These are phyloP conservation scores for Littorina saxatilis DNA, from an alignment of 1,140 invertebrate species.

Conservation along the genomic window DNA sequence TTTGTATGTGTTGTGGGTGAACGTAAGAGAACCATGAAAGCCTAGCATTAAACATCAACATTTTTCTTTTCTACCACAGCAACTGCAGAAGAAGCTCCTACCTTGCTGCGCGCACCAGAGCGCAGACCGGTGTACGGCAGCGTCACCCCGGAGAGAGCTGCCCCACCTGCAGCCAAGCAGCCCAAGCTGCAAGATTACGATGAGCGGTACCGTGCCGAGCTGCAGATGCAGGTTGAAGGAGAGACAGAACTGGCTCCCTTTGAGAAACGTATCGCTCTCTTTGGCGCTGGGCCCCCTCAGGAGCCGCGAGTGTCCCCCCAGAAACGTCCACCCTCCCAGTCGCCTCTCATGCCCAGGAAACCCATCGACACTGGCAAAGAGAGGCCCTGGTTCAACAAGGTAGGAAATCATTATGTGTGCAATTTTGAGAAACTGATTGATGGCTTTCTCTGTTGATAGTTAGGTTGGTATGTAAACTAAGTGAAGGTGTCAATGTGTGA, in stretches of 20 bases:
- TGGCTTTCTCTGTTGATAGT: no score
- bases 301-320: constrained; percentile 38
- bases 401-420: no score
- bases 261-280: constrained; percentile 64
- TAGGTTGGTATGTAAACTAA: no score
- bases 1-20: no score
- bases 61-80: neutral
- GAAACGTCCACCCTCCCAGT: constrained; percentile 3
- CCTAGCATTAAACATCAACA: no score
- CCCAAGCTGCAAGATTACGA: constrained; percentile 58
- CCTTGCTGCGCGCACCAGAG: constrained; percentile 47
- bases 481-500: no score
- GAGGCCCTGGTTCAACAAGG: constrained; percentile 61
- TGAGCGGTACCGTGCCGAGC: constrained; percentile 56
- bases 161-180: constrained; percentile 58
- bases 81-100: constrained; percentile 21
- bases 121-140: constrained; percentile 58
- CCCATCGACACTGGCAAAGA: constrained; percentile 51
- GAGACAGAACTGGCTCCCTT: constrained; percentile 59
- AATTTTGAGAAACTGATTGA: no score
- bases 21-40: no score
- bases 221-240: constrained; percentile 62
- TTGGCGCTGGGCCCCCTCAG: constrained; percentile 49
- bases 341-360: constrained; percentile 26
- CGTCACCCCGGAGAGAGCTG: constrained; percentile 54